phyloP scores from a whole-genome alignment of 2,797 vertebrate genomes.

The Hozukius guyotensis region DNA sequence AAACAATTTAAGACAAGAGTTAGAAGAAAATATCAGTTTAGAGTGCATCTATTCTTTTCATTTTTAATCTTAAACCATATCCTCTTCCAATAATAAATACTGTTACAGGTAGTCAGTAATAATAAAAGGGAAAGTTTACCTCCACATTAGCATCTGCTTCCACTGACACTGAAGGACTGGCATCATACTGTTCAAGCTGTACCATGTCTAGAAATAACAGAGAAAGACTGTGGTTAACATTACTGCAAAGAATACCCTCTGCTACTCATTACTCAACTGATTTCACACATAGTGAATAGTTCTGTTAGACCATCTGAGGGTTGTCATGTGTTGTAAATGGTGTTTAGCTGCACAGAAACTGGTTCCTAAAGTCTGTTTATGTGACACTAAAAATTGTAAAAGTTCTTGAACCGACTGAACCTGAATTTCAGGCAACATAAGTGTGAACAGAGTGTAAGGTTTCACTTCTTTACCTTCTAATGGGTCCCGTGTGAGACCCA shows the following conservation, averaged over 20 bases:
- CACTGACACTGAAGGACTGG: conserved; percentile 74
- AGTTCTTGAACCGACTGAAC: not conserved
- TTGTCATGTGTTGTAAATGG: not conserved
- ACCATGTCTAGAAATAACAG: conserved; percentile 86
- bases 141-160: conserved; percentile 84
- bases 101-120: not conserved
- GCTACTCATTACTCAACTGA: not conserved
- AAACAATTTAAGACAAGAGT: not conserved
- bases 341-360: not conserved
- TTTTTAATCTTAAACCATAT: not conserved
- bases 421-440: not conserved
- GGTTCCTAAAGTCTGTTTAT: not conserved
- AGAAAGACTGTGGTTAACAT: conserved; percentile 2
- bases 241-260: not conserved
- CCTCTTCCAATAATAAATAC: not conserved
- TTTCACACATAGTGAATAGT: not conserved
- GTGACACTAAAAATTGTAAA: not conserved
- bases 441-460: not conserved
- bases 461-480: conserved; percentile 86
- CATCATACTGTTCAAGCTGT: conserved; percentile 89
- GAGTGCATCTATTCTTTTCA: not conserved
- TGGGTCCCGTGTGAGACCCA: conserved; percentile 91
- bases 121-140: conserved; percentile 73
- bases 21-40: not conserved
- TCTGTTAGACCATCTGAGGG: not conserved